These are phyloP conservation scores for Coptotermes formosanus DNA, from an alignment of 1,140 invertebrate species.

Conservation along the genomic window DNA sequence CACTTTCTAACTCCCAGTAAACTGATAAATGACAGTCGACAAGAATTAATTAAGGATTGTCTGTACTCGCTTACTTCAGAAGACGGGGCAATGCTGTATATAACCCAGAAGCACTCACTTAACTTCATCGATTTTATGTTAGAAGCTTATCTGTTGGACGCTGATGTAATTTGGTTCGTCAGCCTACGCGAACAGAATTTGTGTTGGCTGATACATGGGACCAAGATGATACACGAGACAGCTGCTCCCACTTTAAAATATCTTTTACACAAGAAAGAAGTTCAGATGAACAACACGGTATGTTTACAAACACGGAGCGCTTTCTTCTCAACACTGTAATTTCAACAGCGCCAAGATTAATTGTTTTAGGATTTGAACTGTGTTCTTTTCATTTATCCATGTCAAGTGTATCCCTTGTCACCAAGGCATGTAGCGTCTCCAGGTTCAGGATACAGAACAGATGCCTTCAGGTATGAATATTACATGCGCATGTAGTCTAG, in stretches of 20 bases:
- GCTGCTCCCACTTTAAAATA: not conserved
- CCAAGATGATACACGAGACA: not conserved
- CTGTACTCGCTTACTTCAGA: not conserved
- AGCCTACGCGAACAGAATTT: not conserved
- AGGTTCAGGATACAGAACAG: too few species aligned
- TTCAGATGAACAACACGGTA: not conserved
- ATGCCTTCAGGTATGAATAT: too few species aligned
- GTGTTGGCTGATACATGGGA: not conserved
- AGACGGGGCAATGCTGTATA: not conserved
- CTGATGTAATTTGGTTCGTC: conserved; percentile 10
- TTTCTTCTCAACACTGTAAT: too few species aligned
- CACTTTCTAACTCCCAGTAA: not conserved
- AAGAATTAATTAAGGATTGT: not conserved
- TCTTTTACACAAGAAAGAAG: not conserved
- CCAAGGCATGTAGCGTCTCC: too few species aligned
- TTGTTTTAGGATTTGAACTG: too few species aligned
- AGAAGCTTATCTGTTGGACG: conserved; percentile 4
- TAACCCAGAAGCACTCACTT: not conserved
- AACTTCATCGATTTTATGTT: conserved; percentile 1
- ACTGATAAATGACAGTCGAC: not conserved
- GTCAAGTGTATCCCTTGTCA: too few species aligned
- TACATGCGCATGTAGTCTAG: too few species aligned
- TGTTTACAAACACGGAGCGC: too few species aligned
- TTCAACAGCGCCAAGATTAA: too few species aligned
- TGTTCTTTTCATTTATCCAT: too few species aligned